Evolutionary conservation across 1,140 invertebrate species (phyloP).

Genomic region (Apis mellifera): DNA sequence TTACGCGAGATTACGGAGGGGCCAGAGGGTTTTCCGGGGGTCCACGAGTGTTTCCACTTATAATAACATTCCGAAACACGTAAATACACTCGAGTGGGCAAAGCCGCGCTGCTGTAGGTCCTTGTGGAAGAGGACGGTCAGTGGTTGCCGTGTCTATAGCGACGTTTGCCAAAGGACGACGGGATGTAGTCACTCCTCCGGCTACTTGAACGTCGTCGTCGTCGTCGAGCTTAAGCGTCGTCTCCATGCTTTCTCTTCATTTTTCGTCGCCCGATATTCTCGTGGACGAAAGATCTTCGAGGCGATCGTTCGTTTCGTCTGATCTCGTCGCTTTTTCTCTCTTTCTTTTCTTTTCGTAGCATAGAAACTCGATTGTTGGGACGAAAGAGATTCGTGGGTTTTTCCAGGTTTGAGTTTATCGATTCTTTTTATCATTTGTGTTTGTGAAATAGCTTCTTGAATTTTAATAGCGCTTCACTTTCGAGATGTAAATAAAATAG

Average conservation of each 20-base stretch:
- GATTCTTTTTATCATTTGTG: too few species aligned
- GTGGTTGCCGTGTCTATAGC: constrained; percentile 52
- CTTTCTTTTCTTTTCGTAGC: not conserved
- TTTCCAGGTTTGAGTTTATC: too few species aligned
- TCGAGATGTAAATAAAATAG: fast-evolving
- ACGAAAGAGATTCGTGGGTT: too few species aligned
- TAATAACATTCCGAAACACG: constrained; percentile 77
- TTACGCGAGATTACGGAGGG: constrained; percentile 12
- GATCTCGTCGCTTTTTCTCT: not conserved
- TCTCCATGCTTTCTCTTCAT: constrained; percentile 3
- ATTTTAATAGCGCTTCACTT: too few species aligned
- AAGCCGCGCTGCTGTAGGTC: constrained; percentile 74
- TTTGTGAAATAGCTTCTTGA: too few species aligned
- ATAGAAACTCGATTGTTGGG: too few species aligned
- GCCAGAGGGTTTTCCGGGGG: not conserved
- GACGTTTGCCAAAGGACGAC: constrained; percentile 63
- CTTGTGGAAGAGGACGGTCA: constrained; percentile 56
- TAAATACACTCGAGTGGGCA: constrained; percentile 74
- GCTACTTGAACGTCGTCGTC: constrained; percentile 56
- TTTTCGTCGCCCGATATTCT: not conserved
- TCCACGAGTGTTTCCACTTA: constrained; percentile 73
- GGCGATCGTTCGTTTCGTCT: not conserved
- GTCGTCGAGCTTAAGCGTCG: constrained; percentile 30
- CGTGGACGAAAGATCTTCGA: too few species aligned
- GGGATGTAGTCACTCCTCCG: constrained; percentile 39